Base-by-base conservation (phyloP, 2,888 invertebrate species). In the Nebria salina region DNA sequence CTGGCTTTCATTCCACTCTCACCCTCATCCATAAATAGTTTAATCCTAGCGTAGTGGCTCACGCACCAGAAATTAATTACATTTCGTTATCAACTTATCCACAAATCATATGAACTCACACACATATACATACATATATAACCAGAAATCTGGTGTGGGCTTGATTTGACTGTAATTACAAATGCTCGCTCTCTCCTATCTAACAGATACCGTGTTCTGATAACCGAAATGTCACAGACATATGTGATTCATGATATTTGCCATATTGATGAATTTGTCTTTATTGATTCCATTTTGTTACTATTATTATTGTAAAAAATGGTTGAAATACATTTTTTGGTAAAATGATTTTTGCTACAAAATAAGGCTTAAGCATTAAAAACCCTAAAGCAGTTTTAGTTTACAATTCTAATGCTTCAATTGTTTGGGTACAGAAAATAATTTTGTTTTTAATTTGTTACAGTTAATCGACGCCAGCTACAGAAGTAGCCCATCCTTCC, bases 391-490 rank as follows among this genome's bases (percentile, higher is more conserved):
- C 5, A 34, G 5, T 34, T 34, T 34, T 34, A 34, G 34, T 34
- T 34, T 34, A 1, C 2, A 54, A 8, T 5, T 54, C 2, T 6
- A 54, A 13, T 54, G 4, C 8, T 6, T 6, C 11, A 11, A 54
- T 6, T 54, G 54, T 11, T 54, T 54, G 2, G 13, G 13, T 54
- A 20, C 20, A 7, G 54, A 54, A 13, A 54, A 3, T 54, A 25
- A 26, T 70, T 70, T 84, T 88, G 5, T 34, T 34, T 34, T 34
- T 34, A 34, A 87, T 88, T 87, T 86, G 85, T 93, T 93, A 8
- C 95, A 96, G 96, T 94, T 95, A 91, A 94, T 96, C 90, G 95
- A 96, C 91, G 95, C 95, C 84, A 95, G 95, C 91, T 95, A 95
- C 89, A 94, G 95, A 89, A 95, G 93, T 89, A 95, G 95, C 87